Base-by-base conservation (phyloP, 1,140 invertebrate genomes). In the Frieseomelitta varia region DNA sequence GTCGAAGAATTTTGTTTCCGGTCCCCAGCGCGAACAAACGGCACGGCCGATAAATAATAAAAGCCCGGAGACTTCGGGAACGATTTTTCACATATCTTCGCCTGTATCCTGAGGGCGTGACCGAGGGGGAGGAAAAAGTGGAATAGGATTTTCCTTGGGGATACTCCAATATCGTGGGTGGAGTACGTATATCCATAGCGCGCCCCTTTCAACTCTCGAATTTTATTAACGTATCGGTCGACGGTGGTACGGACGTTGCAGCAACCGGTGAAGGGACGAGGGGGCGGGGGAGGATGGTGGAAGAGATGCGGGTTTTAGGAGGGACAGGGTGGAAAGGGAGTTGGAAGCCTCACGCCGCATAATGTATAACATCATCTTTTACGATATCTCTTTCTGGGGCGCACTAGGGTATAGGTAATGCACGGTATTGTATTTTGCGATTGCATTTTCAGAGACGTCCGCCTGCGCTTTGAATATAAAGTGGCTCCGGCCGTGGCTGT, bases 401-500 rank as follows among this genome's bases (percentile, higher is more conserved):
- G 87, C 81, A 68, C 82, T 65, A 61, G 69, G 80, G 84, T 92
- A 91, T 92, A 92, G 88, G 91, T 92, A 92, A 91, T 92, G 90
- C 91, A 92, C 88, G 91, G 88, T 93, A 93, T 93, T 94, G 93
- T 93, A 93, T 93, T 93, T 92, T 93, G 92, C 93, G 92, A 94
- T 94, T 94, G 93, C 93, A 93, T 94, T 94, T 93, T 94, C 93
- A 93, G 91, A 93, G 91, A 93, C 92, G 92, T 93, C 90, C 92
- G 92, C 91, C 90, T 87, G 91, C 91, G 91, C 91, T 93, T 94
- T 94, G 92, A 93, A 94, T 94, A 93, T 89, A 93, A 94, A 94
- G 93, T 93, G 90, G 91, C 86, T 58, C 86, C 68, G 68, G 69
- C 78, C 67, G 84, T 56, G 87, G 65, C 86, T 85, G 89, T 87